A percentile compares a stretch with the other conserved stretches of the same genome.
phyloP scores from a whole-genome alignment of 2,797 vertebrate species.

The Cuculus canorus region DNA sequence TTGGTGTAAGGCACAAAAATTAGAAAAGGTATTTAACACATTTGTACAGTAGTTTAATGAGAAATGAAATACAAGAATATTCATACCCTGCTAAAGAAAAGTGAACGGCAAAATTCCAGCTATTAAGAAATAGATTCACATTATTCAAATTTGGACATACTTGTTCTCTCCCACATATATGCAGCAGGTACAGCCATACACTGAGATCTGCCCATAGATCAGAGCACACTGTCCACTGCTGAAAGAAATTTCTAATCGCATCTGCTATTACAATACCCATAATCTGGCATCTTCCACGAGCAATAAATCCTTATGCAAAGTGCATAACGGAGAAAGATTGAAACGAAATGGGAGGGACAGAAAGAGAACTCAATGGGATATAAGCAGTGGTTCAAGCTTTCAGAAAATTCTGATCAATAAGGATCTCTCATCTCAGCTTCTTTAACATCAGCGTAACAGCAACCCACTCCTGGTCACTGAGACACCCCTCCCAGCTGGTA shows the following conservation, averaged over 20 bases:
- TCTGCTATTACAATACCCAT: background rate
- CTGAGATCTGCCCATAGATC: background rate
- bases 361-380: background rate
- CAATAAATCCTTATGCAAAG: background rate
- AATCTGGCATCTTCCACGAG: background rate
- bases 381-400: background rate
- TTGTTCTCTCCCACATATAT: background rate
- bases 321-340: background rate
- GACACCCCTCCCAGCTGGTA: background rate
- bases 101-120: background rate
- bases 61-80: background rate
- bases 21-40: background rate
- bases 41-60: background rate
- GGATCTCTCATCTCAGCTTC: background rate
- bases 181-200: background rate
- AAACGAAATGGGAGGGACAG: background rate
- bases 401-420: background rate
- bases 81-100: background rate
- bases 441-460: background rate
- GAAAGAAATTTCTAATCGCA: background rate
- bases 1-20: background rate
- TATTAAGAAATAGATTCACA: background rate
- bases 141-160: background rate
- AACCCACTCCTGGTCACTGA: accelerated
- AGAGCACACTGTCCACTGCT: background rate